Conservation (phyloP, 2,888 invertebrate genomes). For the Tiliacea citrago region DNA sequence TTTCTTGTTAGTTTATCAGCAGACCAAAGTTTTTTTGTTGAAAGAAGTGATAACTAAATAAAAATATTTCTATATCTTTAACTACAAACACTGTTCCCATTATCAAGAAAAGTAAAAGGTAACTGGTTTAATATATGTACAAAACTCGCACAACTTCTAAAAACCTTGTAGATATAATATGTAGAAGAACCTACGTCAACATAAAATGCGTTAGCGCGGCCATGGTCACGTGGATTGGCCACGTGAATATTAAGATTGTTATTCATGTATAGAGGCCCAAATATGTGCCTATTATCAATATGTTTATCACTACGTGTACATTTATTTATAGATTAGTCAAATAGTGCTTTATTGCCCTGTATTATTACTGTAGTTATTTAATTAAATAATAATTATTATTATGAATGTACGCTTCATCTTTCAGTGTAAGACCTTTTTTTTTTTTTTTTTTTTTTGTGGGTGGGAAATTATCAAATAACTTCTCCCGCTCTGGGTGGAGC, state of each 20-base stretch:
- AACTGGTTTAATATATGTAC: neutral
- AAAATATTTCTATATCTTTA: no score
- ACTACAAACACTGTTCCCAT: neutral
- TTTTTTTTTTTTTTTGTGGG: no score
- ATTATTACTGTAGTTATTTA: neutral
- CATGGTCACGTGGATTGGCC: conserved; percentile 30
- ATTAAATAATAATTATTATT: no score
- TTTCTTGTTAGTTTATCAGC: neutral
- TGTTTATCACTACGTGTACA: neutral
- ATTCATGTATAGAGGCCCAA: conserved; percentile 34
- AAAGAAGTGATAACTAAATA: neutral
- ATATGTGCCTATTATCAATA: conserved; percentile 21
- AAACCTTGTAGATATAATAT: no score
- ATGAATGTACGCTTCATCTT: neutral
- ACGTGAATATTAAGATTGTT: conserved; percentile 29
- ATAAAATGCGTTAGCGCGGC: conserved; percentile 25
- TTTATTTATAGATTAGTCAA: conserved; percentile 6
- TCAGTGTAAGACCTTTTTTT: no score
- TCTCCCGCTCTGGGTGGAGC: no score
- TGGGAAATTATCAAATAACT: no score
- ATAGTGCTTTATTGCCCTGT: neutral
- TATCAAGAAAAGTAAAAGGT: neutral
- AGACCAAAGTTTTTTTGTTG: neutral
- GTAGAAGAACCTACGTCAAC: conserved; percentile 4
- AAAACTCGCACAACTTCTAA: neutral